Base-by-base conservation (phyloP, 2,113 vertebrate genomes). In the Lota lota region DNA sequence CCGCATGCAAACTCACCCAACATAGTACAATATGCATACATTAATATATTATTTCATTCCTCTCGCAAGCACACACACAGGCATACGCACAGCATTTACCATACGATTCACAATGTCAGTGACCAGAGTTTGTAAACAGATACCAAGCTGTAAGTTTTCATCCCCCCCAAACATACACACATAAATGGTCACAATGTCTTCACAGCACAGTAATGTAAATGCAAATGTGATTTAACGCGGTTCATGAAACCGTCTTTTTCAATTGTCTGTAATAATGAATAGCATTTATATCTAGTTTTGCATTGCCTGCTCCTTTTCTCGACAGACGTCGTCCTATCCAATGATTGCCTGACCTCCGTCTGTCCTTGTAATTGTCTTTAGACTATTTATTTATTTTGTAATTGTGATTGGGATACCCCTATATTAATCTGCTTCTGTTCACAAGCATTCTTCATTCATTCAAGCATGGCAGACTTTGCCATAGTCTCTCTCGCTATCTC, bases 331-430 rank as follows among this genome's bases (percentile, higher is more conserved):
- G 71, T 72, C 73, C 2, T 24, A 65, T 14, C 68, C 75, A 87
- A 74, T n/a, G 74, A 88, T 88, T 1, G 59, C 28, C 28, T 28
- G 28, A 28, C 28, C 28, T 4, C 28, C 28, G 28, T 79, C 85
- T 63, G 63, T 83, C 81, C 80, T 68, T 78, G 17, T 81, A 76
- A 75, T 77, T 83, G 80, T 79, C 83, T 83, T 84, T 82, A 79
- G 81, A 73, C 71, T 63, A 79, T 85, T 87, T 88, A 82, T 85
- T 89, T 84, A 60, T 84, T 82, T 83, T 86, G 66, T 88, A 84
- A 90, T 86, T 88, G 78, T 70, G 64, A 71, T 77, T 77, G 62
- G 22, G 68, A 78, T 54, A 22, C 22, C 15, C 18, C 22, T 14
- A 16, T 73, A 79, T 88, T 83, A 79, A 76, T 88, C 77, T 79